Conservation (phyloP, 2,797 vertebrate genomes). For the Psittacula echo region DNA sequence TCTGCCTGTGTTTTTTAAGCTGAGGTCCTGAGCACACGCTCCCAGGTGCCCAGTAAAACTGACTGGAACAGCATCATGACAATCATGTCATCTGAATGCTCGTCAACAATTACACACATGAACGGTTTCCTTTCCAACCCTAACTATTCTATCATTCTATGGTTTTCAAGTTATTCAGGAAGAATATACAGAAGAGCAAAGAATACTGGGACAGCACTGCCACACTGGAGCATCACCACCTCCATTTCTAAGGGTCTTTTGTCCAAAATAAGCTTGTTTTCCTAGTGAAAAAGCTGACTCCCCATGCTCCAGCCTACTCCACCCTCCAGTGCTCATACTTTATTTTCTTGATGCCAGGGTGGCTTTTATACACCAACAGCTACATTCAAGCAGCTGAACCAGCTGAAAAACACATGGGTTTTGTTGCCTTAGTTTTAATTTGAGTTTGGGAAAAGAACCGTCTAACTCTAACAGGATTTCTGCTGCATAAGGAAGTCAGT, state of each 20-base stretch:
- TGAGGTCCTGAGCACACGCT: neutral
- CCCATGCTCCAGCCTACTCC: neutral
- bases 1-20: neutral
- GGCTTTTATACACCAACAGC: neutral
- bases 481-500: neutral
- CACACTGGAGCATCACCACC: neutral
- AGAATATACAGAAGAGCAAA: neutral
- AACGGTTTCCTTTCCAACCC: neutral
- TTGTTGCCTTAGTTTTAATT: neutral
- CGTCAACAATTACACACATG: neutral
- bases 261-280: neutral
- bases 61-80: neutral
- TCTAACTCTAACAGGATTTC: neutral
- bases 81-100: neutral
- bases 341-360: neutral
- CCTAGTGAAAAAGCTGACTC: neutral
- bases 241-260: neutral
- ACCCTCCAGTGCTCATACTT: neutral
- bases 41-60: neutral
- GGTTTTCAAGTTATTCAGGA: neutral
- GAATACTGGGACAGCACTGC: neutral
- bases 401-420: neutral
- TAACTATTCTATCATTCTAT: neutral
- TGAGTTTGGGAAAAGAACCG: neutral
- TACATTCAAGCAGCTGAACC: neutral